These are phyloP conservation scores for Ichneumoninae sp. DNA, from an alignment of 2,888 invertebrate species.

Conservation along the genomic window DNA sequence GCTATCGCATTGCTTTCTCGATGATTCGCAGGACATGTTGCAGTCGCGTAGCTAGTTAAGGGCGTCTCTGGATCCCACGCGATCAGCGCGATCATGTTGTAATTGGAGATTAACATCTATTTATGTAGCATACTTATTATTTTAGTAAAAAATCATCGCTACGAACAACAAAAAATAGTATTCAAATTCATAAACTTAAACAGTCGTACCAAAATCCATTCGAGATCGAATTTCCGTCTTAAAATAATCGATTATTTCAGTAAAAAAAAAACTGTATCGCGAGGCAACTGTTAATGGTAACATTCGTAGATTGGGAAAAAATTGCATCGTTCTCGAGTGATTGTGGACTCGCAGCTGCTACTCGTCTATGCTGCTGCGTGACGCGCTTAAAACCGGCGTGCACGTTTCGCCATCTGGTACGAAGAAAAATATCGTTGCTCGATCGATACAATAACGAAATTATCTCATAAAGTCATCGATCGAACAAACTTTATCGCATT, in stretches of 20 bases:
- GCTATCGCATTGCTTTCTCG: conserved; percentile 2
- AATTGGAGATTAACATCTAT: background rate
- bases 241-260: background rate
- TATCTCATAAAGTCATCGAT: background rate
- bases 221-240: background rate
- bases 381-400: background rate
- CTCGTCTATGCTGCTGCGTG: background rate
- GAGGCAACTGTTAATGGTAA: too few species aligned
- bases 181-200: background rate
- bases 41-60: conserved; percentile 30
- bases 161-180: background rate
- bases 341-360: background rate
- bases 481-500: background rate
- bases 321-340: background rate
- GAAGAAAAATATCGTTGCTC: background rate
- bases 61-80: background rate
- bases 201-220: background rate
- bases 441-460: background rate
- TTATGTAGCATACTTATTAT: background rate
- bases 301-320: background rate
- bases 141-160: background rate
- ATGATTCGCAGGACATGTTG: conserved; percentile 39
- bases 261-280: too few species aligned
- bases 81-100: background rate
- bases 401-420: conserved; percentile 1